Evolutionary conservation across 2,113 vertebrate species (phyloP), one percentile per base, ranked within the genome.

Genomic region (Nannobrachium achirus): DNA sequence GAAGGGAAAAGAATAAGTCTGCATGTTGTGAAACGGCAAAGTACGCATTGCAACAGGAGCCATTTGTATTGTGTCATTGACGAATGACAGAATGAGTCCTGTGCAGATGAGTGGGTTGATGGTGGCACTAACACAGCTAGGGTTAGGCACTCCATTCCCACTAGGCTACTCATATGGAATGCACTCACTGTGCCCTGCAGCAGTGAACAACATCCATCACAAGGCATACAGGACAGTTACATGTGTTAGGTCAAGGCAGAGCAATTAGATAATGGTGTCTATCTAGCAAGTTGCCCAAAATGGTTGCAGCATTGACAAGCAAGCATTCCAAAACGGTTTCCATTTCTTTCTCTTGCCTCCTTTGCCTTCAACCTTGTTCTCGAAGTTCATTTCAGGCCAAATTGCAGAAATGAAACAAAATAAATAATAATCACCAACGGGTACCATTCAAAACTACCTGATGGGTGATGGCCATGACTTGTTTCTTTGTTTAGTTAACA

Each of bases 241-340:
- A 75, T 75, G 51, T 75, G 51, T 20, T 69, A 69, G 78, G 81
- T 78, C 56, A 71, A 65, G 73, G 81, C 52, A 45, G 60, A 48
- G 65, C 81, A 67, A 66, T 56, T 59, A 56, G 70, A 67, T 74
- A 73, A 65, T 65, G 71, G 78, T 65, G 65, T 14, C 48, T 2
- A 2, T 33, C 25, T 33, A 33, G 25, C 25, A 33, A 5, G 25
- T 33, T 33, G 25, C 20, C 20, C 53, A 39, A 14, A 66, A 80
- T 82, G 80, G 75, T 87, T 82, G 76, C 72, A 0, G 58, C 19
- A 65, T 75, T 14, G 74, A 82, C 66, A 81, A 25, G 71, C 75
- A 33, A 67, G 57, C 63, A 61, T 51, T 78, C 69, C 69, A 76
- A 52, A 79, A 79, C 81, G 83, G 73, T 76, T 85, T 73, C 16